phyloP scores from a whole-genome alignment of 2,888 invertebrate genomes.

The Pyralis farinalis region DNA sequence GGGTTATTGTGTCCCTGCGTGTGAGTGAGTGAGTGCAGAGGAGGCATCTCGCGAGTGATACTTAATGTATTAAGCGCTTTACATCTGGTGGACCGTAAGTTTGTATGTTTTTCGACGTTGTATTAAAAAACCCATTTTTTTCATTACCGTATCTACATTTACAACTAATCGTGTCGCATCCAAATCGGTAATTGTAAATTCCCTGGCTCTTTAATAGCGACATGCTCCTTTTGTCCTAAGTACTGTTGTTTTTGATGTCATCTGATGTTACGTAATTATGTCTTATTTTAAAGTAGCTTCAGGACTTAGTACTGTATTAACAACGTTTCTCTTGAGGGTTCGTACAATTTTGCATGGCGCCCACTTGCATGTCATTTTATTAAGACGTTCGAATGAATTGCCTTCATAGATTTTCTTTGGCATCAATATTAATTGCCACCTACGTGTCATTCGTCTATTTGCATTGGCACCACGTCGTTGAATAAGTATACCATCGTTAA shows the following conservation, averaged over 20 bases:
- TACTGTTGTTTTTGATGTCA: not conserved
- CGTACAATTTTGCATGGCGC: not conserved
- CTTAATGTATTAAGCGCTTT: no score
- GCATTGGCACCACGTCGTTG: not conserved
- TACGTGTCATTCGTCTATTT: not conserved
- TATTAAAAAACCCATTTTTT: no score
- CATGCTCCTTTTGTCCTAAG: not conserved
- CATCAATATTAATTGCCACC: not conserved
- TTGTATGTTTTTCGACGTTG: no score
- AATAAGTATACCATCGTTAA: not conserved
- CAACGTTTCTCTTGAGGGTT: not conserved
- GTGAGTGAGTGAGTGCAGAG: no score
- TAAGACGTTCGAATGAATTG: not conserved
- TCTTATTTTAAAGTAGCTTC: not conserved
- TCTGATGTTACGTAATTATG: not conserved
- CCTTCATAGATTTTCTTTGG: not conserved
- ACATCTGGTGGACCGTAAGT: no score
- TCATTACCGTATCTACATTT: no score
- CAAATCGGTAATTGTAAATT: not conserved
- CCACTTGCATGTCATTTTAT: not conserved
- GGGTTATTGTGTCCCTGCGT: no score
- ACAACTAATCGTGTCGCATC: not conserved
- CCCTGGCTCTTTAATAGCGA: not conserved
- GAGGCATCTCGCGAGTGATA: no score
- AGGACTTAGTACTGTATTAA: not conserved